These are phyloP conservation scores for Schizopygopsis pylzovi DNA, from an alignment of 2,797 vertebrate genomes.

Conservation along the genomic window DNA sequence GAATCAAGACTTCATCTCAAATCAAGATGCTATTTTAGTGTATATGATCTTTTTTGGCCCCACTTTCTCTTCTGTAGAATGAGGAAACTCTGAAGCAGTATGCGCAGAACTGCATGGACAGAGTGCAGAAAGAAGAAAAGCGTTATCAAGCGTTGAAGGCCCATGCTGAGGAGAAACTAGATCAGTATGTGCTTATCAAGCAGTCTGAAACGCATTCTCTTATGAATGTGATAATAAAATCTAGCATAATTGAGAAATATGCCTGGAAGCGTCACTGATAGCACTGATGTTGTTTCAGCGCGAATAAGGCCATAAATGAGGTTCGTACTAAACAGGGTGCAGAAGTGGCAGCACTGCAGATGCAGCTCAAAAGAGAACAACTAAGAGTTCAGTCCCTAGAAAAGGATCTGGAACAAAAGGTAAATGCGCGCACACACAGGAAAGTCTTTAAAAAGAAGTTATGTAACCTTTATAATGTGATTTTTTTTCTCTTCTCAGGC, in stretches of 20 bases:
- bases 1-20: background rate
- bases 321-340: slow-evolving; percentile 83
- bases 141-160: slow-evolving; percentile 91
- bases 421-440: slow-evolving; percentile 43
- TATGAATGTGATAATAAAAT: background rate
- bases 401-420: slow-evolving; percentile 91
- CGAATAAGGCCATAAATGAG: slow-evolving; percentile 87
- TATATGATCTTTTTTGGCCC: background rate
- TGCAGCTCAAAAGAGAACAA: slow-evolving; percentile 86
- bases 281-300: slow-evolving; percentile 72
- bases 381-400: slow-evolving; percentile 89
- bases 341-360: slow-evolving; percentile 82
- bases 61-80: slow-evolving; percentile 76
- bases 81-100: slow-evolving; percentile 91
- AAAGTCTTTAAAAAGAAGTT: background rate
- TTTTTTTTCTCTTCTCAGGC: slow-evolving; percentile 71
- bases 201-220: background rate
- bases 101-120: slow-evolving; percentile 82
- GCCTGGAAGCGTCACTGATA: background rate
- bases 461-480: background rate
- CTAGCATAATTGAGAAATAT: background rate
- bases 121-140: slow-evolving; percentile 88
- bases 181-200: slow-evolving; percentile 76
- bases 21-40: background rate
- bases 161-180: slow-evolving; percentile 91